A percentile compares a stretch with the other conserved stretches of the same genome.
Evolutionary conservation across 2,888 invertebrate genomes (phyloP).

Genomic region (Thysanoteuthis rhombus): DNA sequence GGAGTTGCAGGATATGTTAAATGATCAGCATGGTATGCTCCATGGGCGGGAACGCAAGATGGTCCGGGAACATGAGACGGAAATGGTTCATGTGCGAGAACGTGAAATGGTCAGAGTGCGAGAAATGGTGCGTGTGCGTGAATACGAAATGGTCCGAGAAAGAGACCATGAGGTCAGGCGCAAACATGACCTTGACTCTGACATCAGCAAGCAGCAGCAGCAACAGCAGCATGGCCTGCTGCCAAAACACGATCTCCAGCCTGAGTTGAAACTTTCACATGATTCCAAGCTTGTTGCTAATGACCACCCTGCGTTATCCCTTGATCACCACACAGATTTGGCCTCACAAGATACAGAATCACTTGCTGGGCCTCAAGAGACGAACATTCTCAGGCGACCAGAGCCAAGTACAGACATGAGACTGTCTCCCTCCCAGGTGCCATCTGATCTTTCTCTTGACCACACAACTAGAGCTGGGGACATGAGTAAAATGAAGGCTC

Average conservation of each 20-base stretch:
- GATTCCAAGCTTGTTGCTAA: constrained; percentile 14
- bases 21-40: constrained; percentile 20
- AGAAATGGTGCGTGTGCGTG: constrained; percentile 28
- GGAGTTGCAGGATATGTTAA: constrained; percentile 23
- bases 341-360: neutral
- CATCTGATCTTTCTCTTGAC: constrained; percentile 18
- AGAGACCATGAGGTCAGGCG: constrained; percentile 20
- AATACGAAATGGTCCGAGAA: constrained; percentile 25
- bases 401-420: neutral
- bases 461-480: neutral
- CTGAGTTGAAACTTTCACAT: constrained; percentile 13
- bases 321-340: constrained; percentile 18
- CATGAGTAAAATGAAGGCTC: neutral
- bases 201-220: neutral
- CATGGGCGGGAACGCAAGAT: constrained; percentile 22
- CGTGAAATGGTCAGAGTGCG: constrained; percentile 30
- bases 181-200: constrained; percentile 16
- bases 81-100: constrained; percentile 23
- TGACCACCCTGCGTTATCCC: constrained; percentile 14
- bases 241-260: constrained; percentile 15
- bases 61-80: constrained; percentile 21
- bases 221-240: neutral
- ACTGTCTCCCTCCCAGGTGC: neutral
- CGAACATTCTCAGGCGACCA: neutral
- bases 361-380: neutral